Percentiles rank a stretch among this genome's conserved stretches.
Conservation (phyloP, 2,888 invertebrate species). For the Synergus japonicus region DNA sequence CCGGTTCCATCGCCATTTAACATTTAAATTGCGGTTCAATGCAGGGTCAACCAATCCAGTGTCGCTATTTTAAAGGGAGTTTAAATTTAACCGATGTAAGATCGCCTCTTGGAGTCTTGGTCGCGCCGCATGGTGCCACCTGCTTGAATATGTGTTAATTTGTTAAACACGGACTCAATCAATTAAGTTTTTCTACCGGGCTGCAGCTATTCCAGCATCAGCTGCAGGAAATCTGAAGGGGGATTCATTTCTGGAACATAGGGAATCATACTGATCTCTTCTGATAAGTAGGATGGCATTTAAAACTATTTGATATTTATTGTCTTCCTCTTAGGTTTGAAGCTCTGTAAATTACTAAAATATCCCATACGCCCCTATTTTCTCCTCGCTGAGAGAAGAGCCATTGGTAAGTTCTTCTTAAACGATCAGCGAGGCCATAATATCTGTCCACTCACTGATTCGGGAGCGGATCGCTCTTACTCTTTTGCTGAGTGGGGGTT, state of each 20-base stretch:
- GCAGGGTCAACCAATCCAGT: constrained; percentile 36
- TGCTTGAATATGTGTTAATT: constrained; percentile 25
- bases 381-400: background rate
- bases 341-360: background rate
- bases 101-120: constrained; percentile 12
- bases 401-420: constrained; percentile 19
- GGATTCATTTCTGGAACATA: background rate
- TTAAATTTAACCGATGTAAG: constrained; percentile 35
- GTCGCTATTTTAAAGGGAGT: constrained; percentile 36
- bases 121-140: constrained; percentile 35
- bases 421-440: constrained; percentile 10
- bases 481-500: constrained; percentile 36
- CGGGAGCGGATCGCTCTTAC: constrained; percentile 13
- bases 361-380: background rate
- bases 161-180: constrained; percentile 40
- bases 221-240: background rate
- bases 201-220: background rate
- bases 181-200: constrained; percentile 2
- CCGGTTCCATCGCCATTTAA: constrained; percentile 38
- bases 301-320: no score
- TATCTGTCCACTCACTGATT: constrained; percentile 32
- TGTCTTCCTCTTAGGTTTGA: no score
- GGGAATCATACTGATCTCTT: no score
- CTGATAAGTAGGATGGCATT: no score
- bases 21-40: constrained; percentile 38